Percentiles rank a stretch among this genome's conserved stretches.
These are phyloP conservation scores for Agrotis ipsilon DNA, from an alignment of 2,888 invertebrate species.

Conservation along the genomic window DNA sequence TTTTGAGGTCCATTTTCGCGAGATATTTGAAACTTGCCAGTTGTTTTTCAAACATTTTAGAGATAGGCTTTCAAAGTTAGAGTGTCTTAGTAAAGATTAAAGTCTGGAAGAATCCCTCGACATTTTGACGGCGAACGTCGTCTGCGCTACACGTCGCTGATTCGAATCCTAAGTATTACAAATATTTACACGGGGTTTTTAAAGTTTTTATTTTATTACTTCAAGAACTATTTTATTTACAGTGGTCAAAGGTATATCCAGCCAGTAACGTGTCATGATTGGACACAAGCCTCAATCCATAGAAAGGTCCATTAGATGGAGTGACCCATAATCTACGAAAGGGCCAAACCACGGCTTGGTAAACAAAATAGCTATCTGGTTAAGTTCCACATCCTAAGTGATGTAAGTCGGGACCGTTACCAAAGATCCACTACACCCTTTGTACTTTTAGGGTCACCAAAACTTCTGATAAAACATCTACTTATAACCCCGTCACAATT, in stretches of 20 bases:
- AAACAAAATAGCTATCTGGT: neutral
- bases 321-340: neutral
- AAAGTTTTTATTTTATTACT: no score
- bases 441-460: neutral
- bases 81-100: conserved; percentile 23
- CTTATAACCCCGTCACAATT: neutral
- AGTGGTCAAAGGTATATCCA: neutral
- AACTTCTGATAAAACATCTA: neutral
- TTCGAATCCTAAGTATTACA: no score
- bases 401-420: neutral
- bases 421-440: neutral
- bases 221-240: no score
- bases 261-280: neutral
- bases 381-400: neutral
- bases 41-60: conserved; percentile 19
- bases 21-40: conserved; percentile 24
- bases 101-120: neutral
- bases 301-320: neutral
- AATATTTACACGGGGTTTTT: no score
- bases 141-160: no score
- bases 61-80: neutral
- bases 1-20: conserved; percentile 18
- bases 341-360: no score
- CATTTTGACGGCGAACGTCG: neutral
- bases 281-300: neutral